A percentile compares a stretch with the other conserved stretches of the same genome.
Conservation (phyloP, 1,140 invertebrate species). For the Marisa cornuarietis region DNA sequence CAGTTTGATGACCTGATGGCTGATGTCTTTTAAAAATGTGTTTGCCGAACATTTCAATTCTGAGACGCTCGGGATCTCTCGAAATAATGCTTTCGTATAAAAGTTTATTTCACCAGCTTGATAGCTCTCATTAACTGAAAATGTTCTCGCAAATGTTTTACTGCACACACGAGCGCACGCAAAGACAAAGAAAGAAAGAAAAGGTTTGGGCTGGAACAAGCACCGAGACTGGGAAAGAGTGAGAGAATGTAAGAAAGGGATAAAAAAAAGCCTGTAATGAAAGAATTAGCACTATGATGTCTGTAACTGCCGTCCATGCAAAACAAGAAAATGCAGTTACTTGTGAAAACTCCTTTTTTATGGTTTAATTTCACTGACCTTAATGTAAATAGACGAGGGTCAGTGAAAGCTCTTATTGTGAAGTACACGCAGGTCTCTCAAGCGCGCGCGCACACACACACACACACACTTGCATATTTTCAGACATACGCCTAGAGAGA, state of each 20-base stretch:
- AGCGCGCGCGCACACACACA: not conserved
- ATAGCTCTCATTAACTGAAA: too few relatives aligned
- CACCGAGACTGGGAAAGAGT: not conserved
- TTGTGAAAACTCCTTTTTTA: too few relatives aligned
- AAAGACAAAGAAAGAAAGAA: not conserved
- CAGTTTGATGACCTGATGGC: too few relatives aligned
- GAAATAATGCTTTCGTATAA: too few relatives aligned
- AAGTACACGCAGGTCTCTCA: not conserved
- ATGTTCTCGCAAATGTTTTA: too few relatives aligned
- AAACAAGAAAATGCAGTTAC: not conserved
- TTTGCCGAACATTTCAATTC: too few relatives aligned
- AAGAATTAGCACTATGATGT: too few relatives aligned
- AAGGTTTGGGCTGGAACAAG: not conserved
- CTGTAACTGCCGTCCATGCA: not conserved
- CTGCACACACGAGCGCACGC: not conserved
- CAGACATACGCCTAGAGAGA: not conserved
- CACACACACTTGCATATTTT: not conserved
- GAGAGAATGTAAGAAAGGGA: not conserved
- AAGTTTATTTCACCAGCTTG: too few relatives aligned
- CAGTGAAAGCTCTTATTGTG: not conserved
- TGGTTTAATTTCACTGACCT: too few relatives aligned
- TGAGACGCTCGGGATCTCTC: too few relatives aligned
- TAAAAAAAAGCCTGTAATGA: not conserved
- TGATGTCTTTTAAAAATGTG: too few relatives aligned
- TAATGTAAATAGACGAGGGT: too few relatives aligned